These are phyloP conservation scores for Notothenia rossii DNA, from an alignment of 2,113 vertebrate genomes.

Conservation along the genomic window DNA sequence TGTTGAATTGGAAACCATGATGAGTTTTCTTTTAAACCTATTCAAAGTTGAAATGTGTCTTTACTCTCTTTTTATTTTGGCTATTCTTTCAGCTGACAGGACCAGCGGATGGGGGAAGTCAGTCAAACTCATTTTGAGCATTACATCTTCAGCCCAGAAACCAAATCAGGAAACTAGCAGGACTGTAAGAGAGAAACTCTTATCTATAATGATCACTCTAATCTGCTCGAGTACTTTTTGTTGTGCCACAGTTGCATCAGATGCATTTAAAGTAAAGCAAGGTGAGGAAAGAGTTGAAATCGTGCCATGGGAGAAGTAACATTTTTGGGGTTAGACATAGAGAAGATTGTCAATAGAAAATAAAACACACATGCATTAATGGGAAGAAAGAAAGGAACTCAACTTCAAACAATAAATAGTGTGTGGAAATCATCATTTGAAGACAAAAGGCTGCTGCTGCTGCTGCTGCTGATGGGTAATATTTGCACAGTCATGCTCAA, in stretches of 20 bases:
- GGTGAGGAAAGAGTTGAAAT: slow-evolving; percentile 26
- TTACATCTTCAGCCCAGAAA: no score
- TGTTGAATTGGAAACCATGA: no score
- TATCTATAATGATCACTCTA: no score
- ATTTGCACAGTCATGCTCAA: not conserved
- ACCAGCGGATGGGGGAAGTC: not conserved
- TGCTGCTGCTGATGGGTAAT: not conserved
- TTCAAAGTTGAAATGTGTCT: not conserved
- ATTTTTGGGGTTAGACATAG: slow-evolving; percentile 4
- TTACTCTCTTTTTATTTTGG: not conserved
- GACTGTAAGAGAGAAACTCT: not conserved
- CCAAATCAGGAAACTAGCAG: no score
- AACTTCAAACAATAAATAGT: slow-evolving; percentile 16
- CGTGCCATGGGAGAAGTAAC: slow-evolving; percentile 49
- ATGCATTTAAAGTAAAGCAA: slow-evolving; percentile 50
- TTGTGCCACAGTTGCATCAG: slow-evolving; percentile 67
- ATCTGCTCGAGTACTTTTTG: slow-evolving; percentile 46
- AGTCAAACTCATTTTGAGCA: not conserved
- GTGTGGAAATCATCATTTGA: slow-evolving; percentile 1
- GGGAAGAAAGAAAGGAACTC: slow-evolving; percentile 21
- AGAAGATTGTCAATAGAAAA: not conserved
- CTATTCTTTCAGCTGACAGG: not conserved
- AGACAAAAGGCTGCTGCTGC: not conserved
- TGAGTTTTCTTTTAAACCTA: not conserved
- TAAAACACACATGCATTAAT: slow-evolving; percentile 52